Base-by-base conservation (phyloP, 1,140 invertebrate species). In the Cotesia glomerata region DNA sequence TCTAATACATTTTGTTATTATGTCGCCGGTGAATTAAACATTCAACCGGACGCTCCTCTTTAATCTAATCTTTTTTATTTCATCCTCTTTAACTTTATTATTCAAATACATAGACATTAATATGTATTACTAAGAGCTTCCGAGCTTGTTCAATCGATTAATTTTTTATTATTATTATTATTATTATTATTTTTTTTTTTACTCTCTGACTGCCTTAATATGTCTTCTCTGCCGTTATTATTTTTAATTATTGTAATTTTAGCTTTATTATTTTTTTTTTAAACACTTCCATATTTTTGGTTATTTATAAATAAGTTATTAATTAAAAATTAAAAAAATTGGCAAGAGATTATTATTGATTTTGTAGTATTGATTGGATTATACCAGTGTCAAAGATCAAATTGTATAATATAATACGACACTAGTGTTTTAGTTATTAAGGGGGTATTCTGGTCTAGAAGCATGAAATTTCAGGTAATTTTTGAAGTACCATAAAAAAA, bases 1-100 rank as follows among this genome's bases (percentile, higher is more conserved):
- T 14, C 26, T 58, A 67, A 67, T 67, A 66, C 36, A 18, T 71
- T 54, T 62, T 71, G 51, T 39, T 52, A 45, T 52, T 39, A n/a
- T 51, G 26, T 26, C 26, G 26, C 35, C 35, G n/a, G 5, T 26
- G n/a, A 26, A 39, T 39, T 36, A 49, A 56, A 14, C 3, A 56
- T 35, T 16, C 39, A 7, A 45, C 39, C 39, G 39, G 39, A 45
- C 8, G 11, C 39, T 45, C 39, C 39, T 45, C 11, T 45, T 45
- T 45, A 45, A 64, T 64, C 4, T 64, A n/a, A 32, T 51, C 11
- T 1, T 39, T 49, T 62, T 72, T 61, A 51, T 68, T 45, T 26
- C 18, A 36, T 56, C 39, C 13, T 18, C 49, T 61, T 45, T 45
- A 61, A 67, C 35, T 51, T 32, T 56, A 39, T 34, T 13, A 72